These are phyloP conservation scores for Hafferia zeledoni DNA, from an alignment of 2,797 vertebrate species.

Conservation along the genomic window DNA sequence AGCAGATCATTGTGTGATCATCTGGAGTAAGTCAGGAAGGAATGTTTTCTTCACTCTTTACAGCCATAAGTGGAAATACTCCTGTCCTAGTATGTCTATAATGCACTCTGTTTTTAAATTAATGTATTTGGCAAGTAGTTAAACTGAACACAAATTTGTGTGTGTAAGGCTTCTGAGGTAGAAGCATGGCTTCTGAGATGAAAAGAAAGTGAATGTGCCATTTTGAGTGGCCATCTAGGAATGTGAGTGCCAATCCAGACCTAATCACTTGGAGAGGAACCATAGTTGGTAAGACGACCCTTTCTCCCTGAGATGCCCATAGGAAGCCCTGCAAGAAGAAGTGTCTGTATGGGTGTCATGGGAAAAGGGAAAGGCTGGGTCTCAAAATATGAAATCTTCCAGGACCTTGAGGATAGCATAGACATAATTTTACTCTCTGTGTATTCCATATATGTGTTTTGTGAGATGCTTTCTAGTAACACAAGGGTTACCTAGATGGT, in stretches of 20 bases:
- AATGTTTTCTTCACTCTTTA: neutral
- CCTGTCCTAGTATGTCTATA: neutral
- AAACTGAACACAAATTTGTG: neutral
- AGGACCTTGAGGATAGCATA: neutral
- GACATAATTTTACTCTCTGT: neutral
- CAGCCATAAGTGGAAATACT: neutral
- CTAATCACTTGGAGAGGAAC: neutral
- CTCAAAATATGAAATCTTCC: neutral
- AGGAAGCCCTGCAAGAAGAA: neutral
- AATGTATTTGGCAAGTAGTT: neutral
- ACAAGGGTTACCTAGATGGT: neutral
- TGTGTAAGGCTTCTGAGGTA: neutral
- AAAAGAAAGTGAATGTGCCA: neutral
- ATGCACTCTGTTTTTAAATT: neutral
- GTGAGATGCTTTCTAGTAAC: neutral
- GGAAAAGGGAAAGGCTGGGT: neutral
- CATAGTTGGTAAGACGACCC: neutral
- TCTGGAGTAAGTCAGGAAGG: neutral
- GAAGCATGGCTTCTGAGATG: neutral
- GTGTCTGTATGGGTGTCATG: fast-evolving
- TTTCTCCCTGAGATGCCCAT: neutral
- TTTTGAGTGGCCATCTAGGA: neutral
- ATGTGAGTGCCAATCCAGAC: neutral
- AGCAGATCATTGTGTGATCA: neutral
- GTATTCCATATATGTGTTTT: neutral